These are phyloP conservation scores for Poecilia latipinna DNA, from an alignment of 2,113 vertebrate species.

Conservation along the genomic window DNA sequence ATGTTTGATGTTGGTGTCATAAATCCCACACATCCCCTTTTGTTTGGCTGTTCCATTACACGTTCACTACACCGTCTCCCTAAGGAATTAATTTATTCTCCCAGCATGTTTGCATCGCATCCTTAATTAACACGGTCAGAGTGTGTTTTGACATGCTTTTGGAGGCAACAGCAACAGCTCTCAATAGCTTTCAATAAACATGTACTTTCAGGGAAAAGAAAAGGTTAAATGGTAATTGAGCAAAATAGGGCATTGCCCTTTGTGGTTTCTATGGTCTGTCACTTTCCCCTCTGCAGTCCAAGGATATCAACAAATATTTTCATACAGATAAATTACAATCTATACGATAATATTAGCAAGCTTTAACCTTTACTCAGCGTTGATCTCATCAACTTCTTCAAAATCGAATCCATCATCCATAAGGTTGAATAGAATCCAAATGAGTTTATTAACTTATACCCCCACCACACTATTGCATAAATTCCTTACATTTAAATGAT, in stretches of 20 bases:
- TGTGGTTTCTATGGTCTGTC: slow-evolving; percentile 26
- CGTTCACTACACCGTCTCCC: slow-evolving; percentile 30
- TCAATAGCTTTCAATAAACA: slow-evolving; percentile 54
- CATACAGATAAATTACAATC: background rate
- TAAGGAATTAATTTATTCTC: slow-evolving; percentile 56
- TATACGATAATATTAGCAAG: background rate
- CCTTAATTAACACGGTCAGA: slow-evolving; percentile 58
- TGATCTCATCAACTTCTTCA: background rate
- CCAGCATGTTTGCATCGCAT: slow-evolving; percentile 53
- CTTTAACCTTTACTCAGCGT: background rate
- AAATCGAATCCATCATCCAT: background rate
- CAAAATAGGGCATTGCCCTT: slow-evolving; percentile 18
- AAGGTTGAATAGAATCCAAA: background rate
- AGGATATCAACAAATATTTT: slow-evolving; percentile 13
- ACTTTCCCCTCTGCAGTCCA: background rate
- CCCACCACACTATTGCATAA: background rate
- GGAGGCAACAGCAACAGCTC: slow-evolving; percentile 25
- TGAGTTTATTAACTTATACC: background rate
- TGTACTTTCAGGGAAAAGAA: slow-evolving; percentile 30
- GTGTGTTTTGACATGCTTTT: slow-evolving; percentile 53
- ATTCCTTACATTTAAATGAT: too few species aligned
- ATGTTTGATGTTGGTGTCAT: slow-evolving; percentile 60
- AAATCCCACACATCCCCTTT: slow-evolving; percentile 51
- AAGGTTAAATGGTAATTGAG: slow-evolving; percentile 57
- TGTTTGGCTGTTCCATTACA: slow-evolving; percentile 58